Evolutionary conservation across 2,888 invertebrate genomes (phyloP).

Genomic region (Apantesis nais): DNA sequence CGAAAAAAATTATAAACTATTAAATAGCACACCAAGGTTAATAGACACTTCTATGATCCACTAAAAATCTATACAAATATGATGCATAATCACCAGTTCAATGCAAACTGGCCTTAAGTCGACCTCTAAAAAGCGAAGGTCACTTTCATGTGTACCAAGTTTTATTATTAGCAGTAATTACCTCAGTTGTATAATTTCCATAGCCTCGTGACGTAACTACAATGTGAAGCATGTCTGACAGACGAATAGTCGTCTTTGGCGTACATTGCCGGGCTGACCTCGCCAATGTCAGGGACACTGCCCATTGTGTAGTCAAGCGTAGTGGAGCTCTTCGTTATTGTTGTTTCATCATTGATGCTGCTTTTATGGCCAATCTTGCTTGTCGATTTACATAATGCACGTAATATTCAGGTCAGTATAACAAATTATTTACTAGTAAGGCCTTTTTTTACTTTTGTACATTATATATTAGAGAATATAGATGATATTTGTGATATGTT

Average conservation of each 20-base stretch:
- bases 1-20: constrained; percentile 30
- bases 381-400: constrained; percentile 31
- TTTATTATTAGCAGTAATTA: constrained; percentile 45
- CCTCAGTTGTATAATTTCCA: constrained; percentile 44
- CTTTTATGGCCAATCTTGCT: constrained; percentile 32
- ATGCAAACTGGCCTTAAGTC: constrained; percentile 59
- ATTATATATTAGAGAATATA: too few relatives aligned
- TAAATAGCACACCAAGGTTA: constrained; percentile 35
- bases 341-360: constrained; percentile 52
- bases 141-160: constrained; percentile 38
- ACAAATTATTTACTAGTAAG: neutral
- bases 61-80: constrained; percentile 31
- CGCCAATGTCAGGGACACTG: constrained; percentile 70
- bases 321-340: constrained; percentile 56
- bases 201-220: constrained; percentile 59
- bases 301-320: constrained; percentile 58
- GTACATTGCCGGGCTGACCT: constrained; percentile 65
- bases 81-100: constrained; percentile 40
- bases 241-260: constrained; percentile 56
- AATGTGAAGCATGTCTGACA: constrained; percentile 41
- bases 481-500: neutral
- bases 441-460: neutral
- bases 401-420: constrained; percentile 21
- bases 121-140: constrained; percentile 65
- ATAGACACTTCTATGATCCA: constrained; percentile 19